phyloP scores from a whole-genome alignment of 1,140 invertebrate species.

The Aphis gossypii region DNA sequence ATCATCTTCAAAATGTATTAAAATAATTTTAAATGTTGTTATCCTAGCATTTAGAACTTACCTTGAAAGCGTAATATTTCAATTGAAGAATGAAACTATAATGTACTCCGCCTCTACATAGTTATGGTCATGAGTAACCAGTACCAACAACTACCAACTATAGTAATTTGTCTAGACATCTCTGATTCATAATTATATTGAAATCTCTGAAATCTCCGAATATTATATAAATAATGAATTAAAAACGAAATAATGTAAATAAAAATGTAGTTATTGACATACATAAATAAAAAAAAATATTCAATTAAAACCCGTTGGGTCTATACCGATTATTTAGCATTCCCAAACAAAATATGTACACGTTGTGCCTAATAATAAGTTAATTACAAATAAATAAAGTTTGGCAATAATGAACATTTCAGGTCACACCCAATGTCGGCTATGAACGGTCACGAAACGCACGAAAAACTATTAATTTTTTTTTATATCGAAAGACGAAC shows the following conservation, averaged over 20 bases:
- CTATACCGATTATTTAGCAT: neutral
- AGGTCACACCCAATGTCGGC: neutral
- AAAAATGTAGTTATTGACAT: conserved; percentile 4
- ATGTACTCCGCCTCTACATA: neutral
- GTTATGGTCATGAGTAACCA: neutral
- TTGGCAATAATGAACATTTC: neutral
- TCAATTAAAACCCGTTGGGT: neutral
- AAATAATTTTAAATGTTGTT: neutral
- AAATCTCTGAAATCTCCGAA: neutral
- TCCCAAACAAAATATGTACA: neutral
- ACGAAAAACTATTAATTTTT: conserved; percentile 33
- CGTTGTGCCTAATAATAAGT: neutral
- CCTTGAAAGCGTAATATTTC: neutral
- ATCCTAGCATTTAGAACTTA: neutral
- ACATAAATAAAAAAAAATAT: neutral
- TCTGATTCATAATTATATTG: neutral
- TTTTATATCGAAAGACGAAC: neutral
- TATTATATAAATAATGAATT: neutral
- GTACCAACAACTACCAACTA: neutral
- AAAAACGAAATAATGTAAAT: neutral
- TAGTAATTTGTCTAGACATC: conserved; percentile 28
- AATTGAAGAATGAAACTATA: neutral
- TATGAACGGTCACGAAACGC: conserved; percentile 3
- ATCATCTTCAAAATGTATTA: neutral
- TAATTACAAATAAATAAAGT: neutral